phyloP scores from a whole-genome alignment of 2,113 vertebrate species.

The Pituophis catenifer region DNA sequence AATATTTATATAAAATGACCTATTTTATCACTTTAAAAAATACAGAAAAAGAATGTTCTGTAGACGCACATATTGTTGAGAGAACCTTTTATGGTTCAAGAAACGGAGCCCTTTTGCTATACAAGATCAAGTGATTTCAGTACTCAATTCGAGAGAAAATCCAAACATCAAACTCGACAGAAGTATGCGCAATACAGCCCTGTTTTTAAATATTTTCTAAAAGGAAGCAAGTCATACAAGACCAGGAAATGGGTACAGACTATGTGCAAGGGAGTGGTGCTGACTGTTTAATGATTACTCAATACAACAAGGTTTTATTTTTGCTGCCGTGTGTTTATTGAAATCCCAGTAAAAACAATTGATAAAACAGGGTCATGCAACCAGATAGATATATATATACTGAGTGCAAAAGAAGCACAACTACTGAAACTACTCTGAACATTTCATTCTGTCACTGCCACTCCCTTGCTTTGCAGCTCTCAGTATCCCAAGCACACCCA shows the following conservation, averaged over 20 bases:
- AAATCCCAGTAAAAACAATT: background rate
- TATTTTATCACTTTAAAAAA: background rate
- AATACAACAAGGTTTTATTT: background rate
- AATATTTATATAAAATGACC: background rate
- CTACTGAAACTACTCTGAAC: slow-evolving; percentile 38
- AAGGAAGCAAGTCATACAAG: background rate
- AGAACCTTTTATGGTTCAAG: background rate
- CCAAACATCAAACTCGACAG: background rate
- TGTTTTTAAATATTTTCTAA: background rate
- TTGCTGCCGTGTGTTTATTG: background rate
- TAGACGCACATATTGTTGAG: background rate
- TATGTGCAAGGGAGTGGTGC: background rate
- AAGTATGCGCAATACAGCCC: background rate
- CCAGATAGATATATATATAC: background rate
- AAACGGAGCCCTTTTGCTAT: background rate
- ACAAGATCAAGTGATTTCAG: background rate
- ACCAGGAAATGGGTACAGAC: background rate
- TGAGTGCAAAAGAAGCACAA: slow-evolving; percentile 36
- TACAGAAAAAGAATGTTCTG: background rate
- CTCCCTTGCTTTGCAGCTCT: slow-evolving; percentile 49
- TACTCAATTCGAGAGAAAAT: background rate
- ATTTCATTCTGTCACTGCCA: slow-evolving; percentile 42
- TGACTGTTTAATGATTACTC: background rate
- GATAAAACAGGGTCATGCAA: background rate
- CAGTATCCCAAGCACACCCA: slow-evolving; percentile 55